Conservation (phyloP, 2,888 invertebrate species). For the Fragum fragum region DNA sequence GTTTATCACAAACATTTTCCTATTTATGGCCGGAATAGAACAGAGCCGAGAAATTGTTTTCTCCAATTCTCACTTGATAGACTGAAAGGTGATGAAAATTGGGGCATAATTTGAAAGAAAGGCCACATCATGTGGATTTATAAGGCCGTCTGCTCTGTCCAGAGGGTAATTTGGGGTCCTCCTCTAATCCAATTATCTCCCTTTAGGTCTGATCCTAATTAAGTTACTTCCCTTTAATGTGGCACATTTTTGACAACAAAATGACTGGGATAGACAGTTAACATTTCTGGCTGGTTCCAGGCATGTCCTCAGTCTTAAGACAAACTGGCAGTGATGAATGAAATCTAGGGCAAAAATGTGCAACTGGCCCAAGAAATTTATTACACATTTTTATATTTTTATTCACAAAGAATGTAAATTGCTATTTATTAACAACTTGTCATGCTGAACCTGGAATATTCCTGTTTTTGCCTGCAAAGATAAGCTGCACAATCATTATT, state of each 20-base stretch:
- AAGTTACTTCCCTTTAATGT: slow-evolving; percentile 11
- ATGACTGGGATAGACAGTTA: background rate
- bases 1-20: no score
- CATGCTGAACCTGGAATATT: no score
- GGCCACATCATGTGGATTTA: background rate
- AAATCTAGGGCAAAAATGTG: no score
- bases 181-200: slow-evolving; percentile 12
- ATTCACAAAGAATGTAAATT: no score
- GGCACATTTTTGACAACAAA: background rate
- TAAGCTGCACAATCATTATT: no score
- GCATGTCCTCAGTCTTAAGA: no score
- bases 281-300: no score
- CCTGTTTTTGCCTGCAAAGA: no score
- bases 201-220: slow-evolving; percentile 8
- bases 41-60: background rate
- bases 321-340: no score
- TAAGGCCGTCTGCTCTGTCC: slow-evolving; percentile 11
- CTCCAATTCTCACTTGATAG: background rate
- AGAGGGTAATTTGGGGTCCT: slow-evolving; percentile 5
- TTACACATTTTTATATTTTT: no score
- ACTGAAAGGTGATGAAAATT: background rate
- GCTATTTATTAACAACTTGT: no score
- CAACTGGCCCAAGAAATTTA: no score
- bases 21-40: background rate
- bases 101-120: slow-evolving; percentile 1